Evolutionary conservation across 2,113 vertebrate genomes (phyloP).

Genomic region (Zosterops lateralis): DNA sequence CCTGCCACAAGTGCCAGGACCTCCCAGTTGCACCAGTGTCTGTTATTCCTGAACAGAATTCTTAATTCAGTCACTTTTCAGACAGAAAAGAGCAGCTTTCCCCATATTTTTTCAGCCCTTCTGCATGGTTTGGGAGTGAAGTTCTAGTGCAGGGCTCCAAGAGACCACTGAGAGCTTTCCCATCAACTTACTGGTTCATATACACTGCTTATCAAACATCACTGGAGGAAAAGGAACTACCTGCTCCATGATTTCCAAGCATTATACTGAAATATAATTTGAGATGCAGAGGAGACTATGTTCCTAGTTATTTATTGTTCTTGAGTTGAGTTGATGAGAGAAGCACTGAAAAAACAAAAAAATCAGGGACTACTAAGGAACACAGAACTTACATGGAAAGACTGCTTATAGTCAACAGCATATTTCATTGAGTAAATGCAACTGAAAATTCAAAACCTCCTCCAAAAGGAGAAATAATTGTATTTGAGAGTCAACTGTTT

Average conservation of each 20-base stretch:
- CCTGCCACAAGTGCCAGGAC: neutral
- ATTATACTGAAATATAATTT: neutral
- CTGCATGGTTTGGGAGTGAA: fast-evolving
- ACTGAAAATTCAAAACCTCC: neutral
- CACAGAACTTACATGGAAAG: neutral
- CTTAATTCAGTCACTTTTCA: neutral
- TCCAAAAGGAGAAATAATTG: neutral
- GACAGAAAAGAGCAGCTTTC: neutral
- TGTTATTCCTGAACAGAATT: neutral
- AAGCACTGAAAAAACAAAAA: neutral
- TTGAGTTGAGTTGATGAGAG: neutral
- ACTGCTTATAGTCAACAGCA: neutral
- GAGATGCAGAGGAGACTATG: neutral
- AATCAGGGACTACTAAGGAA: neutral
- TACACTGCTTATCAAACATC: neutral
- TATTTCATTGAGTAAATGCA: neutral
- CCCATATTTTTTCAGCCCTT: neutral
- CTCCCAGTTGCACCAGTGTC: neutral
- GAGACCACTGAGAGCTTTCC: neutral
- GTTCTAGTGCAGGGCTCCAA: neutral
- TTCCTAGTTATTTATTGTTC: neutral
- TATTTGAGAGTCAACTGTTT: neutral
- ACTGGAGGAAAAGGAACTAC: neutral
- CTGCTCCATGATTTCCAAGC: neutral
- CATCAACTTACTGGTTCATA: neutral